phyloP scores from a whole-genome alignment of 2,113 vertebrate species.

The Lates calcarifer region DNA sequence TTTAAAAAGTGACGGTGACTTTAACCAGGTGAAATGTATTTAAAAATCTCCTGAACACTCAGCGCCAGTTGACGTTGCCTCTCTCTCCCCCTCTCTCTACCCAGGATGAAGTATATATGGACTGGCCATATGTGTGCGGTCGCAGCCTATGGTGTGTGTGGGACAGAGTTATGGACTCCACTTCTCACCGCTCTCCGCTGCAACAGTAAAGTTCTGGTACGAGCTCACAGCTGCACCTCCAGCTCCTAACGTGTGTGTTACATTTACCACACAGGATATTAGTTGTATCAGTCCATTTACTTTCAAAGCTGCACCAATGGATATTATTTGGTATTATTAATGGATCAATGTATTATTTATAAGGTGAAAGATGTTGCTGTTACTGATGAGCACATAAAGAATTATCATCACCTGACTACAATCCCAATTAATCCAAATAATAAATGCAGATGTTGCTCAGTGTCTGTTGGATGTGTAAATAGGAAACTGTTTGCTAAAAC shows the following conservation, averaged over 20 bases:
- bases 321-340: too few species aligned
- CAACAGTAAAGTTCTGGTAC: slow-evolving; percentile 79
- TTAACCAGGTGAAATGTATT: background rate
- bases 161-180: slow-evolving; percentile 88
- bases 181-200: slow-evolving; percentile 84
- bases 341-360: background rate
- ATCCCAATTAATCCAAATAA: too few species aligned
- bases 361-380: background rate
- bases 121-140: slow-evolving; percentile 97
- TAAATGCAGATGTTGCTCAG: background rate
- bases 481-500: too few species aligned
- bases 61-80: background rate
- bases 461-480: background rate
- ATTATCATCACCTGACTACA: background rate
- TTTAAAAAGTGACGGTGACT: background rate
- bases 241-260: background rate
- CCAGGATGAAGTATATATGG: slow-evolving; percentile 99
- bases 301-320: background rate
- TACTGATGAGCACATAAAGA: background rate
- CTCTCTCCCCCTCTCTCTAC: slow-evolving; percentile 23
- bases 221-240: background rate
- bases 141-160: slow-evolving; percentile 92
- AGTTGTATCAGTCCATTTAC: too few species aligned
- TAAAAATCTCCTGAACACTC: background rate
- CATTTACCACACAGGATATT: background rate